Evolutionary conservation across 2,888 invertebrate genomes (phyloP).

Genomic region (Tetranychus piercei): DNA sequence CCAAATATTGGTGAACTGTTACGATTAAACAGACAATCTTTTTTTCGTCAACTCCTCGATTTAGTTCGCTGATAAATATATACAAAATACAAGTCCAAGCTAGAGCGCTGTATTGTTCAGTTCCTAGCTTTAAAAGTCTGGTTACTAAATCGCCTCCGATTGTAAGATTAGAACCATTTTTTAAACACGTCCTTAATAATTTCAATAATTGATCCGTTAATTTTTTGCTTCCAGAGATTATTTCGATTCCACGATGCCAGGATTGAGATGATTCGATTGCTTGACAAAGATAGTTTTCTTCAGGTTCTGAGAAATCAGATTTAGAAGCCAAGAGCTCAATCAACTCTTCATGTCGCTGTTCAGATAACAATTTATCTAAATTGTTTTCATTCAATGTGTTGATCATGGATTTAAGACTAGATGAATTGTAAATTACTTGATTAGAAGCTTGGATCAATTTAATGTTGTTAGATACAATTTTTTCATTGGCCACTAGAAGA

Average conservation of each 20-base stretch:
- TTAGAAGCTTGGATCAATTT: conserved; percentile 16
- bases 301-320: conserved; percentile 16
- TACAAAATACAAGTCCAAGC: conserved; percentile 20
- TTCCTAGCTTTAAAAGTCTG: conserved; percentile 18
- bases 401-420: conserved; percentile 17
- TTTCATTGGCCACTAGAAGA: conserved; percentile 13
- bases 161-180: conserved; percentile 13
- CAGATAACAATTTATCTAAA: conserved; percentile 3
- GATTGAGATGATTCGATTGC: conserved; percentile 15
- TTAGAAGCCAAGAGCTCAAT: conserved; percentile 18
- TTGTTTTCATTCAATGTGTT: conserved; percentile 12
- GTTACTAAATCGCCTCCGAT: conserved; percentile 12
- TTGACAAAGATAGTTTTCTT: conserved; percentile 17
- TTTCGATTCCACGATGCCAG: conserved; percentile 21
- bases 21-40: conserved; percentile 13
- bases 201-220: conserved; percentile 13
- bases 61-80: conserved; percentile 10
- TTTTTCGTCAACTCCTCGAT: background rate
- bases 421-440: conserved; percentile 16
- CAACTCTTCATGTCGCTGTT: conserved; percentile 17
- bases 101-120: conserved; percentile 3
- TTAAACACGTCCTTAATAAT: conserved; percentile 15
- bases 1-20: conserved; percentile 18
- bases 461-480: background rate
- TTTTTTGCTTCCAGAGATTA: conserved; percentile 14